Conservation (phyloP, 2,113 vertebrate species). For the Plotosus lineatus region DNA sequence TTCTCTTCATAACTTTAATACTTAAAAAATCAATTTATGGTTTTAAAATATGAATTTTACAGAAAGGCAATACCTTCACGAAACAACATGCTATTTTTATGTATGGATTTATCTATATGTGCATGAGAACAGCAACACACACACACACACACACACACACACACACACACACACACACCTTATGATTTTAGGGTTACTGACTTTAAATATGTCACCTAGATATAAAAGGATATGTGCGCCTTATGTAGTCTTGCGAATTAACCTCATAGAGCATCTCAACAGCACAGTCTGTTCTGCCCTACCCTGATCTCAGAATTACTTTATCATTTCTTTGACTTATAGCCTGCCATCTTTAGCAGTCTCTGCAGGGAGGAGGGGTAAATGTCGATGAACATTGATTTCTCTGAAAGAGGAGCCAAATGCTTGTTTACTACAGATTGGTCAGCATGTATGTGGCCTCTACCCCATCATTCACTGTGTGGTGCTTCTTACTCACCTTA, state of each 20-base stretch:
- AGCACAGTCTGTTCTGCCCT: background rate
- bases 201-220: background rate
- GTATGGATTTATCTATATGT: background rate
- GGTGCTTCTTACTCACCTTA: constrained; percentile 1
- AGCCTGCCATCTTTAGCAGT: constrained; percentile 28
- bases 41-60: background rate
- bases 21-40: background rate
- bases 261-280: constrained; percentile 19
- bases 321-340: constrained; percentile 37
- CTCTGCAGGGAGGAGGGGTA: constrained; percentile 15
- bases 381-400: constrained; percentile 49
- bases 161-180: background rate
- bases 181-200: background rate
- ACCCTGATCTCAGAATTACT: constrained; percentile 12
- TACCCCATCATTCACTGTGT: constrained; percentile 4
- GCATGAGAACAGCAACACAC: too few relatives aligned
- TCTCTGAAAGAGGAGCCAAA: constrained; percentile 34
- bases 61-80: background rate
- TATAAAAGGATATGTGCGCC: constrained; percentile 2
- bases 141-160: background rate
- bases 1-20: background rate
- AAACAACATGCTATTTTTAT: background rate
- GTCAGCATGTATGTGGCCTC: constrained; percentile 20
- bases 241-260: background rate
- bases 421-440: constrained; percentile 35